Base-by-base conservation (phyloP, 2,888 invertebrate genomes). In the Agrotis segetum region DNA sequence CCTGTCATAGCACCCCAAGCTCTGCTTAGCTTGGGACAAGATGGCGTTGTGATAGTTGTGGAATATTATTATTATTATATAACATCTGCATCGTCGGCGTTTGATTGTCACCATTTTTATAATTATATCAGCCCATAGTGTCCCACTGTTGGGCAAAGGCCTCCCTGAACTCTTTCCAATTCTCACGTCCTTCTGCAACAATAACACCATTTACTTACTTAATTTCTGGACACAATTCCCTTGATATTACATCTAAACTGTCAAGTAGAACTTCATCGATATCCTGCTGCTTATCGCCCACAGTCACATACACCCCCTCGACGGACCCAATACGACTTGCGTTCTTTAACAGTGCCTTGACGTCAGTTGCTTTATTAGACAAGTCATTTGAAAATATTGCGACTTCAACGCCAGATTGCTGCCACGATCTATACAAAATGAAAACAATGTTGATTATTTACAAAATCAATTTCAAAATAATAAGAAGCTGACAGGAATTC, bases 241-340 rank as follows among this genome's bases (percentile, higher is more conserved):
- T 82, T 24, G 73, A 69, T 21, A 58, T 24, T 17, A 44, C 21
- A 49, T 80, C 82, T 34, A 80, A 67, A n/a, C 21, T 49, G 1
- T 21, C 60, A 1, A 78, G 40, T 14, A 77, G 17, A 13, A 16
- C 16, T 49, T 77, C 71, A 13, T 47, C 50, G 17, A 60, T 46
- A 52, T 56, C 59, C 13, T 44, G 44, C 14, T 59, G 77, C 6
- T 67, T 60, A 21, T 77, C 59, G 0, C 21, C 50, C 47, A 81
- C 44, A 17, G 55, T 67, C 11, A 81, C 71, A 52, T 79, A 79
- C 14, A 79, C n/a, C 21, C 78, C 78, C 16, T 79, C 78, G 17
- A 81, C 17, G 3, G 63, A 24, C 1, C 71, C 82, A 19, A 61
- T 11, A 17, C 46, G 24, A 46, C 17, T 46, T 11, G 71, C 78